Conservation (phyloP, 2,113 vertebrate genomes). For the Oryzias melastigma region DNA sequence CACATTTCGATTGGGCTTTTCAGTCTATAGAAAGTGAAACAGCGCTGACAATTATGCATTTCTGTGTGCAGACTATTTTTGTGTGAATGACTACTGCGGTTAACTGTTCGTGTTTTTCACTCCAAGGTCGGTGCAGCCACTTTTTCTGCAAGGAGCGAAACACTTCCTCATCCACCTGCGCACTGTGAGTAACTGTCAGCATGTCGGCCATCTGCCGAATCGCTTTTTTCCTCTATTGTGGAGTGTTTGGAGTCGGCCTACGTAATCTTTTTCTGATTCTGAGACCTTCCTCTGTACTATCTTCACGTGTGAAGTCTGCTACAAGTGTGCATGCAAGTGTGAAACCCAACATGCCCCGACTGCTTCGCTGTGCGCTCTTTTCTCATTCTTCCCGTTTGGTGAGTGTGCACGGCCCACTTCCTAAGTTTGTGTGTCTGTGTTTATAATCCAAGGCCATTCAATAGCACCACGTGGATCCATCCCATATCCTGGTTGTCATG, state of each 20-base stretch:
- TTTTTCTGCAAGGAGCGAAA: conserved; percentile 22
- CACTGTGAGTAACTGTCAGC: conserved; percentile 54
- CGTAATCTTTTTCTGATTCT: conserved; percentile 6
- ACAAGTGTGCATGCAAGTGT: conserved; percentile 41
- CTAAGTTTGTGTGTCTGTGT: conserved; percentile 33
- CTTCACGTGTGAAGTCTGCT: conserved; percentile 38
- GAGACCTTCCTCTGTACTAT: conserved; percentile 21
- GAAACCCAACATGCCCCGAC: conserved; percentile 13
- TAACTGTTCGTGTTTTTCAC: conserved; percentile 40
- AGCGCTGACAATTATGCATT: conserved; percentile 21
- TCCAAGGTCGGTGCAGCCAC: conserved; percentile 46
- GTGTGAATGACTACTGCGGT: conserved; percentile 40
- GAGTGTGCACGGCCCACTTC: conserved; percentile 4
- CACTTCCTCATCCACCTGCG: conserved; percentile 54
- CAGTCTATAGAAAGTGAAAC: conserved; percentile 21
- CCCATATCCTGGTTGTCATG: conserved; percentile 63
- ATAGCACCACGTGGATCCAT: conserved; percentile 60
- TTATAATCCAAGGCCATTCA: conserved; percentile 69
- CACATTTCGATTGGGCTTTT: conserved; percentile 20
- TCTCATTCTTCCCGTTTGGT: not conserved
- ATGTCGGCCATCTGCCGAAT: conserved; percentile 45
- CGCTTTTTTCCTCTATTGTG: conserved; percentile 14
- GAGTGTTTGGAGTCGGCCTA: conserved; percentile 2
- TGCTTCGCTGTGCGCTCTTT: conserved; percentile 2
- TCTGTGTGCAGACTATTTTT: conserved; percentile 25